Base-by-base conservation (phyloP, 2,888 invertebrate species). In the Agrotis ipsilon region DNA sequence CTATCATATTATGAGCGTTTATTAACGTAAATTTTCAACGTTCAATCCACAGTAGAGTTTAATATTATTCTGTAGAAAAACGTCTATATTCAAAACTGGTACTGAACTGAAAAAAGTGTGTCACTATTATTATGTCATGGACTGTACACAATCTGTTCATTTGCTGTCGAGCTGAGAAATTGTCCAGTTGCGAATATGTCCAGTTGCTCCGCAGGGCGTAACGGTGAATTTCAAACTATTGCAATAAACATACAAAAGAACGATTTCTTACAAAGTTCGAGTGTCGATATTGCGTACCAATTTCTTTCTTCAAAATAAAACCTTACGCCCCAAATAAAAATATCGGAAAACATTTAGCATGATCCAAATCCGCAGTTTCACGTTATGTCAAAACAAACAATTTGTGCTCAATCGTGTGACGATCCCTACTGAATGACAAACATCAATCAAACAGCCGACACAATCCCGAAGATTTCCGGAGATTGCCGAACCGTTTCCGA, bases 351-450 rank as follows among this genome's bases (percentile, higher is more conserved):
- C 63, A 57, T 71, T 78, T 68, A 75, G 49, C 58, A 65, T 57
- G 39, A 67, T 67, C 71, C 16, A n/a, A 61, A 69, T 67, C 59
- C 60, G 13, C 19, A 43, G 60, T 11, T 48, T 54, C 55, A 63
- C 57, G 64, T 72, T 70, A 67, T 69, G 67, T 73, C 54, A 68
- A 73, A 71, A 81, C 72, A 83, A 72, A 82, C 71, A 81, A 75
- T 72, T 75, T 72, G 64, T 66, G 67, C n/a, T 69, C 72, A 83
- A 74, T 78, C 68, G 72, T 46, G 61, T 54, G 68, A 69, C 70
- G 70, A 79, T 79, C 73, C 71, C 16, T 58, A n/a, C 70, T 72
- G 59, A 69, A 79, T 61, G 80, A 68, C 69, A 76, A 76, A 79
- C 76, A 74, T 73, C 69, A 80, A 82, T 82, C 80, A 82, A 74